These are phyloP conservation scores for Corythornis vintsioides DNA, from an alignment of 2,113 vertebrate species.

Conservation along the genomic window DNA sequence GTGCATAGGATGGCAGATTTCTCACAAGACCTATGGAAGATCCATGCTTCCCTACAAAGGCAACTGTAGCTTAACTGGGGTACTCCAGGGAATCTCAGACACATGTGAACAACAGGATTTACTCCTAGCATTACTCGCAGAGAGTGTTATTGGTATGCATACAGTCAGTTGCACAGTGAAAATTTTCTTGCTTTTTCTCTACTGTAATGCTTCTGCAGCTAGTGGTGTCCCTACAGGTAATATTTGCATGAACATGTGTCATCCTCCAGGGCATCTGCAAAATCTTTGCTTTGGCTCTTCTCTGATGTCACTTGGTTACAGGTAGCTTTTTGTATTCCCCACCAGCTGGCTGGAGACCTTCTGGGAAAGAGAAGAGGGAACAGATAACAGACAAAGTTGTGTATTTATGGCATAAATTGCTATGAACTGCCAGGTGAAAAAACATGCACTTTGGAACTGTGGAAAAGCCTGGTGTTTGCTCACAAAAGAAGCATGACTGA, in stretches of 20 bases:
- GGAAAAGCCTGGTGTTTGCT: background rate
- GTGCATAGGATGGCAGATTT: background rate
- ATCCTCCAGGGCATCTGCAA: background rate
- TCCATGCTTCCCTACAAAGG: background rate
- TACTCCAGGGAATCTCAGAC: background rate
- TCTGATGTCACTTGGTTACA: background rate
- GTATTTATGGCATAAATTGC: background rate
- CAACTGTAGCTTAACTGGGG: background rate
- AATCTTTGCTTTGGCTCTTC: constrained; percentile 1
- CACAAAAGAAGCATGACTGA: background rate
- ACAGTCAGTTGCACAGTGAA: background rate
- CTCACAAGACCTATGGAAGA: background rate
- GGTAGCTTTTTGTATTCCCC: background rate
- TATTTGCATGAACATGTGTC: background rate
- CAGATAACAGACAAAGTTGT: background rate
- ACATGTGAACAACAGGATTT: background rate
- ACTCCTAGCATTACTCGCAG: background rate
- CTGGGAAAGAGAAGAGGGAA: background rate
- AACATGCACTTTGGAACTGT: background rate
- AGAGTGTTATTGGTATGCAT: background rate
- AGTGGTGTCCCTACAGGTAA: background rate
- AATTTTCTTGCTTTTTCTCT: background rate
- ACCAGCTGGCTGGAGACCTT: background rate
- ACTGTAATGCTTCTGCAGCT: background rate
- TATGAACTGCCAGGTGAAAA: background rate